Percentiles rank a stretch among this genome's conserved stretches.
These are phyloP conservation scores for Latheticus oryzae DNA, from an alignment of 2,888 invertebrate genomes.

Conservation along the genomic window DNA sequence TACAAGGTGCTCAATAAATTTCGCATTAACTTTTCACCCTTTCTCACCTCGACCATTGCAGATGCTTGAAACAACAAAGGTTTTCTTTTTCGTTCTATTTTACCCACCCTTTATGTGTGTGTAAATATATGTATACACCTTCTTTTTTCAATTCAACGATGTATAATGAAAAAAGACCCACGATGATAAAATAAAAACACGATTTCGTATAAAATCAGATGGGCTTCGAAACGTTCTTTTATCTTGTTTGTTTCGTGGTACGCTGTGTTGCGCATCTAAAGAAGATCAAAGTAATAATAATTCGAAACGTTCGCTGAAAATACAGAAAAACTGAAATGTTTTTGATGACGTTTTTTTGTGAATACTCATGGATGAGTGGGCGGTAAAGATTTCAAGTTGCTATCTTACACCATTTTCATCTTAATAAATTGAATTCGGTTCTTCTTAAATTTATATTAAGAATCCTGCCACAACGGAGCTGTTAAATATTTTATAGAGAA, in stretches of 20 bases:
- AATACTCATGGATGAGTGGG: background rate
- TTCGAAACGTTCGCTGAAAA: conserved; percentile 19
- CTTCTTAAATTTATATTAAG: conserved; percentile 26
- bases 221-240: conserved; percentile 14
- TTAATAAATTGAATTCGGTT: conserved; percentile 22
- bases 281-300: conserved; percentile 29
- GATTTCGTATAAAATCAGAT: conserved; percentile 26
- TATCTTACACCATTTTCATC: conserved; percentile 7
- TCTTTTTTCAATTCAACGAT: conserved; percentile 9
- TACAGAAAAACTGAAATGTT: conserved; percentile 12
- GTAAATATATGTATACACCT: no score
- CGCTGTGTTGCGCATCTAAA: conserved; percentile 23
- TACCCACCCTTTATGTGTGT: no score
- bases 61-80: no score
- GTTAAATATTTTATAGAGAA: conserved; percentile 30
- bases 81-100: no score
- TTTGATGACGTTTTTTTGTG: conserved; percentile 11
- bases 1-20: conserved; percentile 18
- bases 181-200: conserved; percentile 17
- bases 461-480: conserved; percentile 30
- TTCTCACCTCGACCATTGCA: no score
- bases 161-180: conserved; percentile 15
- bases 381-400: conserved; percentile 10
- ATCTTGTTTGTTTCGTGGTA: conserved; percentile 27
- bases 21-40: no score